Base-by-base conservation (phyloP, 2,888 invertebrate genomes). In the Drosophila yooni region DNA sequence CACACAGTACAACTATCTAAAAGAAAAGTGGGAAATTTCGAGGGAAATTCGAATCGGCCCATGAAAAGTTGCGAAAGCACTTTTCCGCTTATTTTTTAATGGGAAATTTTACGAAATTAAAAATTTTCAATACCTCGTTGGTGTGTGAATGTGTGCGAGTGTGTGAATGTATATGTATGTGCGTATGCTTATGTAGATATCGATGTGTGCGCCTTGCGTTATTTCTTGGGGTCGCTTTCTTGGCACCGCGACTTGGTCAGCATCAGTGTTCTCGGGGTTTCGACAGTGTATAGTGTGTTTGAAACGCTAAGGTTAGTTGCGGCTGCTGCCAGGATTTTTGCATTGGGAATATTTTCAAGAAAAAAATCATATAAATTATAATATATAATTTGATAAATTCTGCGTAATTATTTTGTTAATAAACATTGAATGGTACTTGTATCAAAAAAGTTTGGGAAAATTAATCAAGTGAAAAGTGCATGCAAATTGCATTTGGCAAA, bases 191-290 rank as follows among this genome's bases (percentile, higher is more conserved):
- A 53, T 64, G 46, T 70, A 31, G 61, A 34, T 63, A 57, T 63
- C 53, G 69, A 60, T 67, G 73, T 67, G 71, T 53, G 66, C 31
- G 71, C 74, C 76, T 81, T 80, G 84, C 82, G 75, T 81, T 78
- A 78, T 74, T 78, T 85, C 82, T 86, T 88, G 84, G 79, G 91
- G 90, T 91, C 92, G 92, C 92, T 91, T 92, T 92, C 89, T 92
- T 91, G 91, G 90, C 85, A 89, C 84, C 83, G 87, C 90, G 88
- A 91, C 88, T 91, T 91, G 91, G 90, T 92, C 91, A 91, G 90
- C 92, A 92, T 93, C 93, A 93, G 93, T 93, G 93, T 93, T 93
- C 93, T 93, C 93, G 93, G 93, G 93, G 93, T 93, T 93, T 93
- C 93, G 92, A 92, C 93, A 92, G 92, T 92, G 93, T 93, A 92